Conservation (phyloP, 2,797 vertebrate species). For the Poecilia velifera region DNA sequence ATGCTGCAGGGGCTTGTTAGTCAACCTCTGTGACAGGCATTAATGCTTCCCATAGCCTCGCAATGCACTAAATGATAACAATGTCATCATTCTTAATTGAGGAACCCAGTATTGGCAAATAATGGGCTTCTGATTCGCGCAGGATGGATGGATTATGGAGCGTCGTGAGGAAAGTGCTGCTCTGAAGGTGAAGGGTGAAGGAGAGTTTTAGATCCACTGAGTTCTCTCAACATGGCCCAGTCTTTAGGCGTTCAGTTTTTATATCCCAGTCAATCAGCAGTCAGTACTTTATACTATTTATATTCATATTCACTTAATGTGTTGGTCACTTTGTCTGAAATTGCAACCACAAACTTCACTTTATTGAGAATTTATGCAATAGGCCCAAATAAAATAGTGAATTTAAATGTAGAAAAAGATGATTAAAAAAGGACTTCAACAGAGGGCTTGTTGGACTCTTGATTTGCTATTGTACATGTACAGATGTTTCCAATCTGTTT, state of each 20-base stretch:
- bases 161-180: slow-evolving; percentile 16
- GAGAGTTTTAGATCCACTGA: not conserved
- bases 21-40: slow-evolving; percentile 57
- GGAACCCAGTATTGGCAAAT: slow-evolving; percentile 20
- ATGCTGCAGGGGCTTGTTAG: slow-evolving; percentile 74
- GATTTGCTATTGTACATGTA: too few species aligned
- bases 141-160: slow-evolving; percentile 15
- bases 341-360: not conserved
- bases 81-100: slow-evolving; percentile 41
- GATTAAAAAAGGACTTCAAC: not conserved
- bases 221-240: not conserved
- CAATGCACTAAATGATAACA: slow-evolving; percentile 52
- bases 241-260: not conserved
- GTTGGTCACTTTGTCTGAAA: not conserved
- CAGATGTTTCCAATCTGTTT: too few species aligned
- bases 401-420: not conserved
- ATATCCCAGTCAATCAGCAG: not conserved
- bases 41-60: slow-evolving; percentile 57
- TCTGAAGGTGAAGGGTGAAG: not conserved
- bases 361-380: not conserved
- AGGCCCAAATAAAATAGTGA: not conserved
- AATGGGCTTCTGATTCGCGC: slow-evolving; percentile 22
- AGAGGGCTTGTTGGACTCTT: too few species aligned
- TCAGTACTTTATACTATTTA: not conserved
- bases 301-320: not conserved